Base-by-base conservation (phyloP, 2,797 vertebrate species). In the Holocentrus rufus region DNA sequence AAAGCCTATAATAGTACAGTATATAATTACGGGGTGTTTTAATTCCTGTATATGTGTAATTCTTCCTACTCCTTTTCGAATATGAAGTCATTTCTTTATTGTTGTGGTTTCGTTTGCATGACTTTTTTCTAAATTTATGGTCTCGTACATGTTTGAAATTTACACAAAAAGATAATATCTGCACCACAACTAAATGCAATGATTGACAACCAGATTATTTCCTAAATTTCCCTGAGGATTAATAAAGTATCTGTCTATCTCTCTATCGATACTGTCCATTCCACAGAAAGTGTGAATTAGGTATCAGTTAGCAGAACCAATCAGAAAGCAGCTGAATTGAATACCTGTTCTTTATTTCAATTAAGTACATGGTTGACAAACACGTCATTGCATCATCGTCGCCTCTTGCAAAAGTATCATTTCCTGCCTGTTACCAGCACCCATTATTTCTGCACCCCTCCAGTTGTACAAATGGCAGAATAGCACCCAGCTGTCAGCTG, bases 381-480 rank as follows among this genome's bases (percentile, higher is more conserved):
- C 72, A 18, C 60, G 65, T 31, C 22, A 44, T 25, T 69, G 59
- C 74, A 58, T 75, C 30, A 23, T 82, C 76, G 74, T 56, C 69
- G 36, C 57, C 66, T 54, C 53, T 64, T 82, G 55, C 81, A 66
- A 75, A 83, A 79, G 69, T 69, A n/a, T 59, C 66, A 75, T 61
- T 71, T 72, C 50, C 54, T 74, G 52, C 81, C 71, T 83, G 85
- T 80, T 71, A 69, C 75, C 44, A 57, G 53, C 56, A 81, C 80
- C 77, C 75, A 80, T 89, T 88, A 83, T 91, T 88, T 89, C 81
- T 79, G 84, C 70, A 36, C 72, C 81, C 4, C 77, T 89, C 61
- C 92, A 98, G 98, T 90, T 99, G 98, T 90, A 98, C 95, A 84
- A 98, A 97, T 87, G 98, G 98, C 84, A 97, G 97, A 92, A 95